A percentile compares a stretch with the other conserved stretches of the same genome.
Evolutionary conservation across 1,140 invertebrate genomes (phyloP).

Genomic region (Cheumatopsyche charites): DNA sequence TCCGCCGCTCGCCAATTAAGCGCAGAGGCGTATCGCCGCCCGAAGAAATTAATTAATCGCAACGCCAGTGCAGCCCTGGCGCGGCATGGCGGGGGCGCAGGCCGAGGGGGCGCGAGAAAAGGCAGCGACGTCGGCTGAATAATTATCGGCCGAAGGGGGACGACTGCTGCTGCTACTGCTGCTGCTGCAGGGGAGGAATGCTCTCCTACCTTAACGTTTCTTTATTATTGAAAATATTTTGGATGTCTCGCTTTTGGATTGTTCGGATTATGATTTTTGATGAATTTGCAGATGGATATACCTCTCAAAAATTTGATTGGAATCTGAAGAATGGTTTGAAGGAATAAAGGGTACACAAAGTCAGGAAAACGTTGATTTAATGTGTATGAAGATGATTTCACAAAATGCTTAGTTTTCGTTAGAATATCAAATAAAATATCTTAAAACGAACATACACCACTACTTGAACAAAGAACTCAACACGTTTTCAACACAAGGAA

Average conservation of each 20-base stretch:
- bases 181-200: not conserved
- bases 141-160: slow-evolving; percentile 40
- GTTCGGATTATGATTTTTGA: too few relatives aligned
- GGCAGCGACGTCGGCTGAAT: slow-evolving; percentile 45
- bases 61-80: slow-evolving; percentile 34
- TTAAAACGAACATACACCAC: not conserved
- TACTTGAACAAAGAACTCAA: not conserved
- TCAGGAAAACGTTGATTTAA: too few relatives aligned
- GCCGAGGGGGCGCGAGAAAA: slow-evolving; percentile 28
- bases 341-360: too few relatives aligned
- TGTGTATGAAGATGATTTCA: too few relatives aligned
- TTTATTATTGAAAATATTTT: too few relatives aligned
- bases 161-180: slow-evolving; percentile 24
- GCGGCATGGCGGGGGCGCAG: not conserved
- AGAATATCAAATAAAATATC: too few relatives aligned
- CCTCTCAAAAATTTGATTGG: too few relatives aligned
- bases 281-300: too few relatives aligned
- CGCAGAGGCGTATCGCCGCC: slow-evolving; percentile 2
- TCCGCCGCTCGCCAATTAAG: slow-evolving; percentile 9
- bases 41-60: slow-evolving; percentile 23
- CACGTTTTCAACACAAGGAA: not conserved
- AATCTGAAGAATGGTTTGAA: too few relatives aligned
- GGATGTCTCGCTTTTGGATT: too few relatives aligned
- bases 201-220: too few relatives aligned
- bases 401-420: too few relatives aligned